Evolutionary conservation across 2,113 vertebrate species (phyloP).

Genomic region (Cygnus atratus): DNA sequence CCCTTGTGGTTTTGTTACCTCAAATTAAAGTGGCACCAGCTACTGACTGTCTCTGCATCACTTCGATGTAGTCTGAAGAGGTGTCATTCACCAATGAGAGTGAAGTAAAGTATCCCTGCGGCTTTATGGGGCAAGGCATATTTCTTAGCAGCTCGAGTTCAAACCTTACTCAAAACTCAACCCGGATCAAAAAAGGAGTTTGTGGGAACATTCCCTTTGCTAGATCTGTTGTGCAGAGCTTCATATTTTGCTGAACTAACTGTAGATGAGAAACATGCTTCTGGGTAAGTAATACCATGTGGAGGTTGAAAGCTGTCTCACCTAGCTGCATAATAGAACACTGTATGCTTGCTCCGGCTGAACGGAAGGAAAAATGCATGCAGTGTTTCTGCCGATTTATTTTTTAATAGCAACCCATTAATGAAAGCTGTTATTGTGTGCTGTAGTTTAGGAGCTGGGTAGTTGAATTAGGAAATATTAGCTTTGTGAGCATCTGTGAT

Average conservation of each 20-base stretch:
- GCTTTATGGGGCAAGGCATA: slow-evolving; percentile 51
- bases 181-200: slow-evolving; percentile 36
- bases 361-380: not conserved
- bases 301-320: slow-evolving; percentile 25
- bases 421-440: slow-evolving; percentile 4
- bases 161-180: slow-evolving; percentile 33
- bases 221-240: slow-evolving; percentile 46
- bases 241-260: slow-evolving; percentile 42
- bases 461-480: slow-evolving; percentile 4
- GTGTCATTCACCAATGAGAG: slow-evolving; percentile 54
- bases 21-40: slow-evolving; percentile 51
- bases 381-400: slow-evolving; percentile 15
- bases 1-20: slow-evolving; percentile 39
- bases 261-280: slow-evolving; percentile 73
- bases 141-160: slow-evolving; percentile 58
- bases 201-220: not conserved
- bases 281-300: slow-evolving; percentile 79
- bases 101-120: slow-evolving; percentile 20
- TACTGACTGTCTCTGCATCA: slow-evolving; percentile 61
- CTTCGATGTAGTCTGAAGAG: slow-evolving; percentile 44
- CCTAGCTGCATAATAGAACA: not conserved
- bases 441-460: not conserved
- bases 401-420: slow-evolving; percentile 27
- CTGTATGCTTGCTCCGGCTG: slow-evolving; percentile 7
- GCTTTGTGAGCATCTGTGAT: not conserved